Percentiles rank a stretch among this genome's conserved stretches.
phyloP scores from a whole-genome alignment of 2,797 vertebrate genomes.

The Salmo trutta region DNA sequence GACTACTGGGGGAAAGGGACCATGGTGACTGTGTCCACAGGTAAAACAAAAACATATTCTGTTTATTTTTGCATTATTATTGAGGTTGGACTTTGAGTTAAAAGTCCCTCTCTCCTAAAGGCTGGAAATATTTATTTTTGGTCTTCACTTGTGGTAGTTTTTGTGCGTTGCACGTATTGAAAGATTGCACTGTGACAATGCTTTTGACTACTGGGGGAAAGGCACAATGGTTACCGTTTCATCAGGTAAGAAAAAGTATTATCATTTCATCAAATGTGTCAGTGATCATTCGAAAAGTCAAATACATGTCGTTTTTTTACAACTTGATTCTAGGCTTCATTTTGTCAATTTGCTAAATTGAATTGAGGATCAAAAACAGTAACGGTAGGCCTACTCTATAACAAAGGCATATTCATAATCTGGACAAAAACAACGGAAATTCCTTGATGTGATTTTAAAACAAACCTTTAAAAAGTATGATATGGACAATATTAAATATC shows the following conservation, averaged over 20 bases:
- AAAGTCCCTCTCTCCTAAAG: background rate
- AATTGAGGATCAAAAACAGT: too few species aligned
- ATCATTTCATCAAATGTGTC: too few species aligned
- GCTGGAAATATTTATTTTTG: conserved; percentile 29
- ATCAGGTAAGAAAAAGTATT: background rate
- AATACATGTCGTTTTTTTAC: too few species aligned
- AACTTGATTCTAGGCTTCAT: too few species aligned
- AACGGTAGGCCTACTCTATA: too few species aligned
- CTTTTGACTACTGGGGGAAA: conserved; percentile 44
- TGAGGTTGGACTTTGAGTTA: background rate
- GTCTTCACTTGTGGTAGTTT: conserved; percentile 24
- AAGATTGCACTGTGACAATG: conserved; percentile 41
- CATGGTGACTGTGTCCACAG: background rate
- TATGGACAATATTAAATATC: background rate
- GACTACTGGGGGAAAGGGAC: conserved; percentile 26
- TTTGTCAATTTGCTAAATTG: too few species aligned
- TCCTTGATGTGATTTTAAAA: background rate
- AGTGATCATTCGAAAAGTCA: too few species aligned
- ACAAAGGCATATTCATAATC: too few species aligned
- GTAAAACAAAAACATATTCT: background rate
- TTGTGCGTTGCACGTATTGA: conserved; percentile 27
- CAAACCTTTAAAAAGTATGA: too few species aligned
- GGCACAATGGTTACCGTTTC: background rate
- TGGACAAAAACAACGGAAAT: background rate
- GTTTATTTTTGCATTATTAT: background rate